A percentile compares a stretch with the other conserved stretches of the same genome.
Evolutionary conservation across 1,140 invertebrate genomes (phyloP).

Genomic region (Macrobrachium nipponense): DNA sequence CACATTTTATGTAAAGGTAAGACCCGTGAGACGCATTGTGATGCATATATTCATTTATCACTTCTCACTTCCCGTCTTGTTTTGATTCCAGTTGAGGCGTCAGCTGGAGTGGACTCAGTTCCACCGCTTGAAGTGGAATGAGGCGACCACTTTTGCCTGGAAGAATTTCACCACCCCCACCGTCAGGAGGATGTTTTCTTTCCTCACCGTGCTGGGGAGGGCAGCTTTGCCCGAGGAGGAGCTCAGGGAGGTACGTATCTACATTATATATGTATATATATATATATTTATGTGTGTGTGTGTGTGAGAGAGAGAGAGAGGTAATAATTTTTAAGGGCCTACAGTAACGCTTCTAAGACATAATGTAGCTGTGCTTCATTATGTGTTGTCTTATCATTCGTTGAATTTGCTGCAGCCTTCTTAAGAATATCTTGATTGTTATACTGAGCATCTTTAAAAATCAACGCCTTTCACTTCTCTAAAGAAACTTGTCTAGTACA

Average conservation of each 20-base stretch:
- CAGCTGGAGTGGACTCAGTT: conserved; percentile 84
- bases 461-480: too few relatives aligned
- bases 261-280: too few relatives aligned
- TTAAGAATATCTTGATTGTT: too few relatives aligned
- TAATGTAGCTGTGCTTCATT: too few relatives aligned
- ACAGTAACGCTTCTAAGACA: too few relatives aligned
- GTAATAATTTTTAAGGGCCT: neutral
- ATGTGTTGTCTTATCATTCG: too few relatives aligned
- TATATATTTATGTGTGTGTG: too few relatives aligned
- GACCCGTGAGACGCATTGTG: too few relatives aligned
- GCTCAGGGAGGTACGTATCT: conserved; percentile 37
- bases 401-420: too few relatives aligned
- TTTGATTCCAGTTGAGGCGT: conserved; percentile 72
- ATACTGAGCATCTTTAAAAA: neutral
- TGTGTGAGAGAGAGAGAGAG: neutral
- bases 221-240: conserved; percentile 53
- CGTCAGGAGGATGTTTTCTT: conserved; percentile 58
- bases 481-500: too few relatives aligned
- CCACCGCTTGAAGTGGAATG: conserved; percentile 80
- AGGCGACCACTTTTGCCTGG: conserved; percentile 78
- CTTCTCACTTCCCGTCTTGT: neutral
- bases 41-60: neutral
- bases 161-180: conserved; percentile 66
- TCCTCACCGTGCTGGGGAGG: conserved; percentile 57
- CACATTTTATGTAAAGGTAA: too few relatives aligned